Percentiles rank a stretch among this genome's conserved stretches.
Conservation (phyloP, 2,888 invertebrate genomes). For the Incurvaria masculella region DNA sequence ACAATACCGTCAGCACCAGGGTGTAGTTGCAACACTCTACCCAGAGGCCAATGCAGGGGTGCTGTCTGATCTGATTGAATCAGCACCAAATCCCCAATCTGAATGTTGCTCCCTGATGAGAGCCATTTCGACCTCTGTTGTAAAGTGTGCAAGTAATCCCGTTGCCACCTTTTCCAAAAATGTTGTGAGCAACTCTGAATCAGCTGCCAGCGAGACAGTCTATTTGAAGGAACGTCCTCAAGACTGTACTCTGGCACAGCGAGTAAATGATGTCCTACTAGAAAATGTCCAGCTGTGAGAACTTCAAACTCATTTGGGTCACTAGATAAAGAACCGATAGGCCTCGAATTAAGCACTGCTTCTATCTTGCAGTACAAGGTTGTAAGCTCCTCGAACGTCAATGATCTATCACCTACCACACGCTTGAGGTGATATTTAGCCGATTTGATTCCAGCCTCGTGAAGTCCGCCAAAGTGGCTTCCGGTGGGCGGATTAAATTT, state of each 20-base stretch:
- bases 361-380: constrained; percentile 12
- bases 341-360: constrained; percentile 10
- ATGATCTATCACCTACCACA: not conserved
- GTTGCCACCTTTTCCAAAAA: constrained; percentile 15
- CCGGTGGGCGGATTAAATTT: constrained; percentile 7
- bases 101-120: not conserved
- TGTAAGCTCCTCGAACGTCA: constrained; percentile 14
- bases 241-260: constrained; percentile 8
- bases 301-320: constrained; percentile 12
- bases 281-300: constrained; percentile 12
- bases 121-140: constrained; percentile 15
- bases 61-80: constrained; percentile 4
- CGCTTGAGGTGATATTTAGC: not conserved
- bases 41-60: constrained; percentile 9
- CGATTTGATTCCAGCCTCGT: not conserved
- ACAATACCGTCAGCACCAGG: constrained; percentile 11
- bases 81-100: constrained; percentile 6
- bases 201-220: constrained; percentile 13
- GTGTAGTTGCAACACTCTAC: constrained; percentile 6
- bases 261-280: constrained; percentile 7
- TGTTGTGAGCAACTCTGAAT: constrained; percentile 11
- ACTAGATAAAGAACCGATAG: constrained; percentile 8
- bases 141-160: constrained; percentile 15
- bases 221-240: not conserved
- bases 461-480: constrained; percentile 3